Conservation (phyloP, 2,797 vertebrate species). For the Crax fasciolata region DNA sequence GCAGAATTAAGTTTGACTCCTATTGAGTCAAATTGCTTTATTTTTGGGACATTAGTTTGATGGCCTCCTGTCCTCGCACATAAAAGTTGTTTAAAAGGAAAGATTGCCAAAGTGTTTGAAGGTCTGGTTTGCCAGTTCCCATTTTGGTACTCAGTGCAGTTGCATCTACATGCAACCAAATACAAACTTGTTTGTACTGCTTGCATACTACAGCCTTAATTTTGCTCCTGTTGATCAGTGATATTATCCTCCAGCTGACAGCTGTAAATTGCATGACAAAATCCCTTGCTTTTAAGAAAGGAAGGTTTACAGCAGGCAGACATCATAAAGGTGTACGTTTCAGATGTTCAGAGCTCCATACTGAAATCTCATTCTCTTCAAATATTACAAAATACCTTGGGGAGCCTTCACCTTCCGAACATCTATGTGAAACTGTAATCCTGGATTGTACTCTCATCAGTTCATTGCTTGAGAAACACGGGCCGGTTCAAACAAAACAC, state of each 20-base stretch:
- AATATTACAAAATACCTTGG: not conserved
- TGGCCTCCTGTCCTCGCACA: not conserved
- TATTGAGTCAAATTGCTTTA: not conserved
- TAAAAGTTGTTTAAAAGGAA: not conserved
- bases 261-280: not conserved
- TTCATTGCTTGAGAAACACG: not conserved
- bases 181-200: not conserved
- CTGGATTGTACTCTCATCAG: not conserved
- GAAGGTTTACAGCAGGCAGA: not conserved
- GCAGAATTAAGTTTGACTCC: not conserved
- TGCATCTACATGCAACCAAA: not conserved
- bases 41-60: not conserved
- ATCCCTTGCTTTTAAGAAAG: not conserved
- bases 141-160: not conserved
- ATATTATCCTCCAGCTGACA: not conserved
- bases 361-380: not conserved
- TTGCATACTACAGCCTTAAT: not conserved
- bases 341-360: not conserved
- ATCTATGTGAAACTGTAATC: not conserved
- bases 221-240: not conserved
- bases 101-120: not conserved
- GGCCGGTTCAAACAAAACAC: not conserved
- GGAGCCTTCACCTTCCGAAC: not conserved
- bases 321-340: not conserved
- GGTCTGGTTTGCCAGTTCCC: not conserved